Percentiles rank a stretch among this genome's conserved stretches.
Conservation (phyloP, 2,797 vertebrate species). For the Acanthornis magna region DNA sequence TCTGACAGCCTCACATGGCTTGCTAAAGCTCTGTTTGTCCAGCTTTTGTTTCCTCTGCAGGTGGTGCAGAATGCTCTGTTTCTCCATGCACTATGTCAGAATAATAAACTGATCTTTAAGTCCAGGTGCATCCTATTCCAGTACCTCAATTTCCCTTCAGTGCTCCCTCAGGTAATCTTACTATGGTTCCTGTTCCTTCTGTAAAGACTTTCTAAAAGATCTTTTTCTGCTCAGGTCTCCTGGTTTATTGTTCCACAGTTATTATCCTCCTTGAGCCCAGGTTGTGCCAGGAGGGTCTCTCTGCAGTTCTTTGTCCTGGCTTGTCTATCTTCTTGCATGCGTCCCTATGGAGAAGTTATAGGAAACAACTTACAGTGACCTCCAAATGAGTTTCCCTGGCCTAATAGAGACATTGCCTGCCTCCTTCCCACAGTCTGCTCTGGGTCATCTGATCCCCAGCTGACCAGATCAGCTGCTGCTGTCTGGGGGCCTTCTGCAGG, state of each 20-base stretch:
- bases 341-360: neutral
- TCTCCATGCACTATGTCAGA: neutral
- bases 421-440: neutral
- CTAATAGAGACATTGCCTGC: neutral
- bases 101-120: neutral
- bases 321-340: neutral
- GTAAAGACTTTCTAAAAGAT: neutral
- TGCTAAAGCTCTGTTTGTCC: neutral
- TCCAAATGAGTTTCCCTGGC: neutral
- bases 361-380: neutral
- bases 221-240: neutral
- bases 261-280: neutral
- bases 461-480: conserved; percentile 24
- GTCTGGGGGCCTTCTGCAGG: neutral
- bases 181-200: neutral
- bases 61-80: neutral
- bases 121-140: neutral
- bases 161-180: neutral
- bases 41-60: neutral
- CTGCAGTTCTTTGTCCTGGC: neutral
- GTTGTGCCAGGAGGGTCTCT: neutral
- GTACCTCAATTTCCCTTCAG: neutral
- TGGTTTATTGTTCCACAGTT: neutral
- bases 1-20: neutral
- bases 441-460: conserved; percentile 18